A percentile compares a stretch with the other conserved stretches of the same genome.
Conservation (phyloP, 2,888 invertebrate genomes). For the Limnephilus lunatus region DNA sequence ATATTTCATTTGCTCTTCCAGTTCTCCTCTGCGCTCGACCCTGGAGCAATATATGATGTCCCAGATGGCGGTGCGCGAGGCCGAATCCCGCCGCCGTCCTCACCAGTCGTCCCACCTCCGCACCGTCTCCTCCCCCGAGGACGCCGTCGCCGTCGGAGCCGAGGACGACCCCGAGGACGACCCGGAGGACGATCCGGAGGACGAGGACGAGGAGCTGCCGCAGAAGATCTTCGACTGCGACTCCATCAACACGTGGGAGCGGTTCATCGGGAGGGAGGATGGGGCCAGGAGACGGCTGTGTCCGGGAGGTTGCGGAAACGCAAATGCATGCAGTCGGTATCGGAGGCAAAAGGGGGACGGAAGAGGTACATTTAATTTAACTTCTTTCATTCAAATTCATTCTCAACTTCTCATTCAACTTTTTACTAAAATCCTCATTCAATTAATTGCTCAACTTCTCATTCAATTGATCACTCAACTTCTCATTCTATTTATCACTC, state of each 20-base stretch:
- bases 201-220: constrained; percentile 39
- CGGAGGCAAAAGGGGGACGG: constrained; percentile 22
- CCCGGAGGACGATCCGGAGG: constrained; percentile 11
- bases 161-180: background rate
- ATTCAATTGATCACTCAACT: background rate
- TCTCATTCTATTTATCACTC: background rate
- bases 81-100: background rate
- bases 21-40: constrained; percentile 47
- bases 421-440: too few species aligned
- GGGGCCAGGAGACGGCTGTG: constrained; percentile 29
- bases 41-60: constrained; percentile 54
- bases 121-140: background rate
- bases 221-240: constrained; percentile 63
- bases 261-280: constrained; percentile 33
- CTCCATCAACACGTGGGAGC: constrained; percentile 54
- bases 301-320: constrained; percentile 56
- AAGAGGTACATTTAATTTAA: background rate
- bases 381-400: background rate
- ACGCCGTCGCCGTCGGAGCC: constrained; percentile 5
- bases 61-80: constrained; percentile 43
- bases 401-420: too few species aligned
- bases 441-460: too few species aligned
- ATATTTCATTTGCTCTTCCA: background rate
- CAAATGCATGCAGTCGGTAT: constrained; percentile 41
- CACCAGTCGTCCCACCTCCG: background rate